Evolutionary conservation across 2,797 vertebrate genomes (phyloP).

Genomic region (Cuculus canorus): DNA sequence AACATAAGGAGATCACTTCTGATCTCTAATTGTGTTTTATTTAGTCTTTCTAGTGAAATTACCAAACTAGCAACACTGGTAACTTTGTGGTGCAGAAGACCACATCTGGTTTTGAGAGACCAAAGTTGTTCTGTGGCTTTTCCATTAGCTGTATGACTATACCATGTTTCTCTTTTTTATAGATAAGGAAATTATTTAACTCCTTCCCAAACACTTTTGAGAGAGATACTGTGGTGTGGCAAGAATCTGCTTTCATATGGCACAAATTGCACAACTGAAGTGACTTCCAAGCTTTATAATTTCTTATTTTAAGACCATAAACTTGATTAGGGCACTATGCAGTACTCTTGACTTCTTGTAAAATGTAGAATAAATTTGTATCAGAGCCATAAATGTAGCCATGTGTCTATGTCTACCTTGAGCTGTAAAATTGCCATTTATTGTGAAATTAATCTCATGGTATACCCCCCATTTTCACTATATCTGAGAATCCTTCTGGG

Average conservation of each 20-base stretch:
- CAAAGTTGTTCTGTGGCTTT: not conserved
- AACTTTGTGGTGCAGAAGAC: not conserved
- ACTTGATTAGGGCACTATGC: fast-evolving
- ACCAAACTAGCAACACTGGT: not conserved
- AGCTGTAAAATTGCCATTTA: not conserved
- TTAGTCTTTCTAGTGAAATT: not conserved
- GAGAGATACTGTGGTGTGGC: not conserved
- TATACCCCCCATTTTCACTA: not conserved
- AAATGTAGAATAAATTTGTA: not conserved
- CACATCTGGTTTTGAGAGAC: not conserved
- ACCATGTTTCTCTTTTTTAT: not conserved
- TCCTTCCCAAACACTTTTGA: not conserved
- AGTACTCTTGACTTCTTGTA: not conserved
- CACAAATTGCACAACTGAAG: not conserved
- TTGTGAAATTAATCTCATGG: not conserved
- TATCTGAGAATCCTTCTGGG: not conserved
- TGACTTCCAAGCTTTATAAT: not conserved
- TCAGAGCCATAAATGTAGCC: not conserved
- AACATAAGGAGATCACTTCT: not conserved
- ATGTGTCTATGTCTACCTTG: not conserved
- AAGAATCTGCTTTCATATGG: not conserved
- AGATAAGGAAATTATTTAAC: not conserved
- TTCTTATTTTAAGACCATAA: not conserved
- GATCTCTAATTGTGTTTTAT: not conserved
- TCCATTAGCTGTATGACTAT: not conserved